Base-by-base conservation (phyloP, 92 coral and sea anemone species). In the Epizoanthus illoricatus region DNA sequence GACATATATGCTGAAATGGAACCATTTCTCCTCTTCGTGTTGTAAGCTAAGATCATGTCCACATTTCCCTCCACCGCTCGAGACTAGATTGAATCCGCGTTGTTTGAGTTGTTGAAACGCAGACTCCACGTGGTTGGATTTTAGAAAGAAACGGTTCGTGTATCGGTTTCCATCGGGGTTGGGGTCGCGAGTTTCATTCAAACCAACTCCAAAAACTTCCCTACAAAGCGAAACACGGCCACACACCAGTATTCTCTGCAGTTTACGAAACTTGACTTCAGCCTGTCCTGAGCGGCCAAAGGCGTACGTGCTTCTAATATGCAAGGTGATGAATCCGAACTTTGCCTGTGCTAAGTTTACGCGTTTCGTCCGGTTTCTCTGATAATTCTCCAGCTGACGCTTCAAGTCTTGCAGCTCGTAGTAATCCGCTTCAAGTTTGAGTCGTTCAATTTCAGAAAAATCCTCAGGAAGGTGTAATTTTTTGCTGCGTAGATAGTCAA, bases 71-170 rank as follows among this genome's bases (percentile, higher is more conserved):
- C 93, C 97, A 13, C 97, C 88, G 45, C 93, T 91, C 11, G 92
- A 86, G 49, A 88, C 90, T 24, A 96, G 74, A 17, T 82, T 71
- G 73, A 93, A 96, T 28, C 94, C 94, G 23, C 89, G 84, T 17
- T 88, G 92, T 70, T 76, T 80, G 4, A 96, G 89, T 56, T 90
- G 92, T 33, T 83, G 89, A 64, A 93, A 96, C 5, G 99, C 99
- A 24, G 80, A 88, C 78, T 96, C 99, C 67, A 93, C 86, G 72
- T 93, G 94, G 43, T 86, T 93, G 69, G 90, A 90, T 45, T 94
- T 92, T 15, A 96, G 90, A 79, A 87, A 96, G 85, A 96, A 92
- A 41, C 99, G 76, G 83, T 92, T 96, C n/a, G 98, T 96, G 74
- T 96, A 96, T 72, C 97, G 74, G 17, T 88, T 79, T 2, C 85